Evolutionary conservation across 2,888 invertebrate genomes (phyloP).

Genomic region (Pollenia angustigena): DNA sequence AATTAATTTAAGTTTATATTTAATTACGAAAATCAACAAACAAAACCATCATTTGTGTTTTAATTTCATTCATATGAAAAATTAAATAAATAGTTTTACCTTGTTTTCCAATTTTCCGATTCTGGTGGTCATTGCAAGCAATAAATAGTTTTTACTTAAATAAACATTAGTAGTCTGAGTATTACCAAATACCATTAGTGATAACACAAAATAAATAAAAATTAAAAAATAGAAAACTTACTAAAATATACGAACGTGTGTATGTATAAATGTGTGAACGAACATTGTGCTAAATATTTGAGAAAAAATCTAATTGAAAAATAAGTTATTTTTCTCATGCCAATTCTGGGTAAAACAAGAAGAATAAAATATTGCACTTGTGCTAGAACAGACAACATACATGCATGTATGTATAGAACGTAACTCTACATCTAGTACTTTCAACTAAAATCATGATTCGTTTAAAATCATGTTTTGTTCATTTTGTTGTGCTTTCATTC

Average conservation of each 20-base stretch:
- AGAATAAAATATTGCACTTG: slow-evolving; percentile 10
- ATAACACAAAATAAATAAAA: slow-evolving; percentile 61
- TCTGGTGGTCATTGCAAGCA: neutral
- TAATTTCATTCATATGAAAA: too few relatives aligned
- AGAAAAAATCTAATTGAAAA: slow-evolving; percentile 71
- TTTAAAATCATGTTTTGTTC: slow-evolving; percentile 40
- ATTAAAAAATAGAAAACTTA: slow-evolving; percentile 46
- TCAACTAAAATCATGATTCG: slow-evolving; percentile 40
- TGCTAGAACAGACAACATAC: neutral
- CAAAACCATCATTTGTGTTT: too few relatives aligned
- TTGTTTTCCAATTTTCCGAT: neutral
- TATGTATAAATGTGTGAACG: slow-evolving; percentile 2
- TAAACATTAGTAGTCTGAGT: slow-evolving; percentile 26
- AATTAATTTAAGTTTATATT: too few relatives aligned
- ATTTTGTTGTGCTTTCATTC: slow-evolving; percentile 48
- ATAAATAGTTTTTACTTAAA: slow-evolving; percentile 24
- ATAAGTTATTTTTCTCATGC: slow-evolving; percentile 70
- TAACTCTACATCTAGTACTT: neutral
- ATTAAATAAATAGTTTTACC: slow-evolving; percentile 1
- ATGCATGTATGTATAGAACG: neutral
- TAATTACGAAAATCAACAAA: too few relatives aligned
- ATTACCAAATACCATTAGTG: slow-evolving; percentile 62
- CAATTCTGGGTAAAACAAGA: slow-evolving; percentile 42
- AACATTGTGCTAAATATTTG: slow-evolving; percentile 29
- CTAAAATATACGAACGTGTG: neutral